A percentile compares a stretch with the other conserved stretches of the same genome.
phyloP scores from a whole-genome alignment of 1,140 invertebrate genomes.

The Brevipalpus yothersi region DNA sequence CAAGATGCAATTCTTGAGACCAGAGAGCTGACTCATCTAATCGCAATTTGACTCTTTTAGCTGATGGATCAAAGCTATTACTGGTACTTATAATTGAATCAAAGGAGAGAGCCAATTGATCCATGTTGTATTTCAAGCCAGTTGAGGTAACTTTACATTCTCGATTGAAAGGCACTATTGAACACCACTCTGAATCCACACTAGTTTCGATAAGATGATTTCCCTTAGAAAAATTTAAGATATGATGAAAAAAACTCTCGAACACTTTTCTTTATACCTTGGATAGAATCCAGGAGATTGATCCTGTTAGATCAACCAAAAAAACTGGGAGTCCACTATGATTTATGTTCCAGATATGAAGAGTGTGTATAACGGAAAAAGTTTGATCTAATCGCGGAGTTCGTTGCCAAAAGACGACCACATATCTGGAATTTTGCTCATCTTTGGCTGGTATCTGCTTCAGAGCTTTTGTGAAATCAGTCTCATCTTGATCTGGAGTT shows the following conservation, averaged over 20 bases:
- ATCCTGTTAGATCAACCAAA: background rate
- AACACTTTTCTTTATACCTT: background rate
- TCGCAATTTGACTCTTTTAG: background rate
- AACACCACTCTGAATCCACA: background rate
- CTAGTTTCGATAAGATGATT: background rate
- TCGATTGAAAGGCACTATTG: background rate
- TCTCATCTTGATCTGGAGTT: conserved; percentile 18
- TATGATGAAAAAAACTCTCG: background rate
- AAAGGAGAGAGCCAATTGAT: background rate
- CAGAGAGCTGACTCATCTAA: background rate
- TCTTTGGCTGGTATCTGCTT: background rate
- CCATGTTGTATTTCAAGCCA: background rate
- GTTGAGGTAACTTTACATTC: background rate
- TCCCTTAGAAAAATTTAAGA: background rate
- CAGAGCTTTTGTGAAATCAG: conserved; percentile 19
- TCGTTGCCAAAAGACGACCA: background rate
- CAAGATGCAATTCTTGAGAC: background rate
- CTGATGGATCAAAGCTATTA: background rate
- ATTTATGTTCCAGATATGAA: background rate
- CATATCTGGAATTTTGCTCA: background rate
- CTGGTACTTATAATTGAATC: background rate
- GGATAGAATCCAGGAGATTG: background rate
- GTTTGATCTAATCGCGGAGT: background rate
- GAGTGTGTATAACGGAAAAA: background rate
- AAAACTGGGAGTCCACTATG: background rate